Evolutionary conservation across 2,797 vertebrate genomes (phyloP).

Genomic region (Florisuga fusca): DNA sequence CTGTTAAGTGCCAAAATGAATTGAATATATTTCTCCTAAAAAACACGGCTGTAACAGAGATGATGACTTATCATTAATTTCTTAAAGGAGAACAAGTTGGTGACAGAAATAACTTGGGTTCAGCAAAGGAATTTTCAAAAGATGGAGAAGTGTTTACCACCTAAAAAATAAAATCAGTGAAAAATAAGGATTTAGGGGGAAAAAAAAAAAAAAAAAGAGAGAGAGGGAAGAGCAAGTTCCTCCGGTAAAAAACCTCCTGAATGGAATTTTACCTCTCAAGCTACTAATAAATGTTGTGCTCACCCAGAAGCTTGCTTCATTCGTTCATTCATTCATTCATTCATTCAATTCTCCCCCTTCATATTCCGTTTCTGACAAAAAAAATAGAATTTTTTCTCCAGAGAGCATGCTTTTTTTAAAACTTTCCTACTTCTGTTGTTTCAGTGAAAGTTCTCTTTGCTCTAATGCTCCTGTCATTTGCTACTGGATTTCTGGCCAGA

Average conservation of each 20-base stretch:
- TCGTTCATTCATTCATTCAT: no score
- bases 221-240: neutral
- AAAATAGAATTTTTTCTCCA: neutral
- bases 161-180: neutral
- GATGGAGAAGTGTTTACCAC: neutral
- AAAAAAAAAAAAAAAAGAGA: no score
- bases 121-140: neutral
- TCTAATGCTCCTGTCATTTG: slow-evolving; percentile 8
- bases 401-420: neutral
- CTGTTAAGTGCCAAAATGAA: neutral
- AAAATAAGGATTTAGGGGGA: neutral
- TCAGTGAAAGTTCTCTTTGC: neutral
- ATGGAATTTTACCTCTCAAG: neutral
- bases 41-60: neutral
- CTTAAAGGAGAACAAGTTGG: neutral
- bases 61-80: neutral
- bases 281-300: neutral
- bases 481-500: neutral
- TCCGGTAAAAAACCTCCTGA: neutral
- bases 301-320: neutral
- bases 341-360: neutral
- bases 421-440: neutral
- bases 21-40: neutral
- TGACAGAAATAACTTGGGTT: neutral
- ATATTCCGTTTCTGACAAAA: neutral